A percentile compares a stretch with the other conserved stretches of the same genome.
Evolutionary conservation across 2,797 vertebrate species (phyloP).

Genomic region (Eutrigla gurnardus): DNA sequence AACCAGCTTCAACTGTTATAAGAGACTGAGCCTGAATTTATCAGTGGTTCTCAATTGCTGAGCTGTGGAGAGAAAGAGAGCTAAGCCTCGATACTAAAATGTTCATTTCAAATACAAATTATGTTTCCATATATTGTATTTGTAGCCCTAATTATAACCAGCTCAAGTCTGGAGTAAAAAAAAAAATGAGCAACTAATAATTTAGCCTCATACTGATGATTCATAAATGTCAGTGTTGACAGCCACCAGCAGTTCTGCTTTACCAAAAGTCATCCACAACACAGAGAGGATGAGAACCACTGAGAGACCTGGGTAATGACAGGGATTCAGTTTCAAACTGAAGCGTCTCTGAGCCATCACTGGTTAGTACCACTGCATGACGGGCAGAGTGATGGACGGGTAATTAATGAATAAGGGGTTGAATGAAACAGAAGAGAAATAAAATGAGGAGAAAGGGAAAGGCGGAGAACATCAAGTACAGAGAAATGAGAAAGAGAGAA

Average conservation of each 20-base stretch:
- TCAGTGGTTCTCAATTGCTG: conserved; percentile 63
- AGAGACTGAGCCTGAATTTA: conserved; percentile 25
- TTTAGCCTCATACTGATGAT: neutral
- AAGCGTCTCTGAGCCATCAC: conserved; percentile 36
- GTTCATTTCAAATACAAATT: neutral
- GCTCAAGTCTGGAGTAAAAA: neutral
- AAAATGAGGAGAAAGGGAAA: neutral
- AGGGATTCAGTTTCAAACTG: conserved; percentile 35
- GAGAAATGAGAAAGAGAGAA: conserved; percentile 39
- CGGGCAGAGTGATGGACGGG: conserved; percentile 54
- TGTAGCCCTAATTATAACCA: neutral
- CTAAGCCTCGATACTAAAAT: neutral
- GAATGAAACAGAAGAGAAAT: conserved; percentile 30
- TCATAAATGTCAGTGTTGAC: neutral
- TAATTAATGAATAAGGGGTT: conserved; percentile 27
- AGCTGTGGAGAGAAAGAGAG: conserved; percentile 6
- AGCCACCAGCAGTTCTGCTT: neutral
- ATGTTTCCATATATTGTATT: neutral
- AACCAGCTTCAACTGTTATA: conserved; percentile 61
- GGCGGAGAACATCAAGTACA: conserved; percentile 3
- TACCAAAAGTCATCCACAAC: conserved; percentile 13
- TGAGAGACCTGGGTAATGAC: conserved; percentile 29
- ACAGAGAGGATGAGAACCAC: conserved; percentile 55
- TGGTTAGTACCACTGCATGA: conserved; percentile 65
- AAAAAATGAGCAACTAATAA: neutral